Evolutionary conservation across 2,113 vertebrate species (phyloP), one percentile per base, ranked within the genome.

Genomic region (Platysternon megacephalum): DNA sequence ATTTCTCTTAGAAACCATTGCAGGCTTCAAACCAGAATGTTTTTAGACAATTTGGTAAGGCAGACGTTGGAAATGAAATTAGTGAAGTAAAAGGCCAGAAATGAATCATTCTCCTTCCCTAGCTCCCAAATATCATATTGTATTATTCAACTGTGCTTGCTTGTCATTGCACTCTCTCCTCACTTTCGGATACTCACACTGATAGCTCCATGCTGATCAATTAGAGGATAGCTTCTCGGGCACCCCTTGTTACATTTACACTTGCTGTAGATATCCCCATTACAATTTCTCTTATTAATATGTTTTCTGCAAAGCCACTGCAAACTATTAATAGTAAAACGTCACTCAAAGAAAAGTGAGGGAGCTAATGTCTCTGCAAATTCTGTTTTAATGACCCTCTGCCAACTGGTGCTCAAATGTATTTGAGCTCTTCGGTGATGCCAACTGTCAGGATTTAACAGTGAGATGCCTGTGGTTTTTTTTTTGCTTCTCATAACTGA

Each of bases 331-430:
- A 99, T 99, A 99, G 98, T 97, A 98, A 98, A 98, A 98, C 98
- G 98, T 99, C 98, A 99, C 98, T 99, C 98, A 99, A 99, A 99
- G 98, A 98, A 98, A 98, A 99, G 98, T 98, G 98, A 98, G 97
- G 98, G 98, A 98, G 98, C 98, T 99, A 99, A 99, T 99, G 98
- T 99, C 98, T 99, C 98, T 98, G 98, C 98, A 98, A 99, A 99
- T 99, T 99, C 98, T 98, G 98, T 98, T 98, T 99, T 99, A 99
- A 99, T 99, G 98, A 99, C 98, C 98, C 98, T 98, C 98, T 99
- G 98, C 98, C 98, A 99, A 98, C 98, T 98, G 97, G 98, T 98
- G 98, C 98, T 99, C 98, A 98, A 98, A 98, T 98, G 98, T 98
- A 98, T 98, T 98, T 99, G 98, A 99, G 98, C 98, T 98, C 98